A percentile compares a stretch with the other conserved stretches of the same genome.
Conservation (phyloP, 1,140 invertebrate genomes). For the Leptinotarsa defecta region DNA sequence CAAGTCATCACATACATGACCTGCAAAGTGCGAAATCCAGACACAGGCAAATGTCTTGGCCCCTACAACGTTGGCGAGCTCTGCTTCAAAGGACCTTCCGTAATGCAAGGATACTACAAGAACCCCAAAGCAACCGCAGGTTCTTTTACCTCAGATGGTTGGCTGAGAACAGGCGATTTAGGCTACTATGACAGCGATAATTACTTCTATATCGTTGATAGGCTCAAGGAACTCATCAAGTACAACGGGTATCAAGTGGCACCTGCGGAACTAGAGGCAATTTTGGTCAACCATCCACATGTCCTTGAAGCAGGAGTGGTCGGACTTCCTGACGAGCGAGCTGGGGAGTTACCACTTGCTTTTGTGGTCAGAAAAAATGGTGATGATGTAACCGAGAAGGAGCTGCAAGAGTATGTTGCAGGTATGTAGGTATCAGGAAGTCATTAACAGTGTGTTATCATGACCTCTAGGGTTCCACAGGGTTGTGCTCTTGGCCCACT, state of each 20-base stretch:
- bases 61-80: conserved; percentile 69
- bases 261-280: conserved; percentile 75
- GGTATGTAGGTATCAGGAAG: conserved; percentile 43
- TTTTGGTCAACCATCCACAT: conserved; percentile 68
- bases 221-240: conserved; percentile 84
- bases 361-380: conserved; percentile 66
- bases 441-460: not conserved
- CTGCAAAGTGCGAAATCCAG: conserved; percentile 65
- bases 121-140: conserved; percentile 74
- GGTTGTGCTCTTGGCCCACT: too few species aligned
- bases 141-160: conserved; percentile 72
- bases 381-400: conserved; percentile 56
- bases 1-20: conserved; percentile 61
- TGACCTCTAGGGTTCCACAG: too few species aligned
- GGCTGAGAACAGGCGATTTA: conserved; percentile 84
- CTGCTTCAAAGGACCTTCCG: conserved; percentile 60
- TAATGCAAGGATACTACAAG: conserved; percentile 70
- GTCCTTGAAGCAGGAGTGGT: conserved; percentile 75
- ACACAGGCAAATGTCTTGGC: conserved; percentile 65
- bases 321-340: conserved; percentile 67
- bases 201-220: conserved; percentile 78
- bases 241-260: conserved; percentile 79
- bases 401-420: conserved; percentile 60
- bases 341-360: conserved; percentile 72
- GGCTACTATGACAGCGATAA: conserved; percentile 75